phyloP scores from a whole-genome alignment of 2,888 invertebrate genomes.

The Stenurella melanura region DNA sequence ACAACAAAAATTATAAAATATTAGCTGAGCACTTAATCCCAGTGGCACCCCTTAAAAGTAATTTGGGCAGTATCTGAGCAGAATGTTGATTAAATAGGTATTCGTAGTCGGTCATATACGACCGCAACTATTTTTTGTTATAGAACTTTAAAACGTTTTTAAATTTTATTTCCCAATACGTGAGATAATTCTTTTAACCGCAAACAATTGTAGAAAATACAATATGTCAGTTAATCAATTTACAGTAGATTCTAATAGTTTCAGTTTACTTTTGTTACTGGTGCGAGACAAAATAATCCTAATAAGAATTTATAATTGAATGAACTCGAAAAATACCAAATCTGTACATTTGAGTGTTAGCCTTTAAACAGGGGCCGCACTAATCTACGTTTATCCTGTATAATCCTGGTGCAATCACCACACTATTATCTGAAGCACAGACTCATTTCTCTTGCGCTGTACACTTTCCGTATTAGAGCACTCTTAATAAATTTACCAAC shows the following conservation, averaged over 20 bases:
- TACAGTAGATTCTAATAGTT: neutral
- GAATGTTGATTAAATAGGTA: no score
- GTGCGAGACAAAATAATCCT: constrained; percentile 17
- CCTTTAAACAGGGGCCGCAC: constrained; percentile 60
- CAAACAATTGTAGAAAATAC: no score
- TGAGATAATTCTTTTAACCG: no score
- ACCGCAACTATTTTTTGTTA: no score
- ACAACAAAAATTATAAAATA: no score
- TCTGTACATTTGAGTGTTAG: constrained; percentile 45
- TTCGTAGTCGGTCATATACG: no score
- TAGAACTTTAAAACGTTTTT: no score
- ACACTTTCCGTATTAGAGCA: constrained; percentile 48
- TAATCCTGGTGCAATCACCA: constrained; percentile 69
- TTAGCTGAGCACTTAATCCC: no score
- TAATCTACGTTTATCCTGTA: constrained; percentile 68
- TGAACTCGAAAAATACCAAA: constrained; percentile 42
- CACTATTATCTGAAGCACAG: constrained; percentile 66
- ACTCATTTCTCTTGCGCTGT: constrained; percentile 63
- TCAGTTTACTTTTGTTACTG: neutral
- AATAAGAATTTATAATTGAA: neutral
- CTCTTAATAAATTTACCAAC: constrained; percentile 52
- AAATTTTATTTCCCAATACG: no score
- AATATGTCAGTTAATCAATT: neutral
- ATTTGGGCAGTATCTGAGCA: no score
- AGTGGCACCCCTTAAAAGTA: no score